Base-by-base conservation (phyloP, 1,140 invertebrate species). In the Mercenaria mercenaria region DNA sequence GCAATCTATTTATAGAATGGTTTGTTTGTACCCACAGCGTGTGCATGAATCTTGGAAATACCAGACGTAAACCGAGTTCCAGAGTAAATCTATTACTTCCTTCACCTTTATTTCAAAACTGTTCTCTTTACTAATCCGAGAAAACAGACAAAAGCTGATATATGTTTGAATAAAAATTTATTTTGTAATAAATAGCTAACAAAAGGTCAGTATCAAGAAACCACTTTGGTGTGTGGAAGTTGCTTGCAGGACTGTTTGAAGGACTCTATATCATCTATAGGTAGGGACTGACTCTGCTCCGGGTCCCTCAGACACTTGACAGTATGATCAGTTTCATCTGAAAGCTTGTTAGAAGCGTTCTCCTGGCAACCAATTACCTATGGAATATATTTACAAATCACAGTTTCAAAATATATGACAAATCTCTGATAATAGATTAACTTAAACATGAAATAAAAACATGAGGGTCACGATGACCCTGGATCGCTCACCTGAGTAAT, bases 251-350 rank as follows among this genome's bases (percentile, higher is more conserved):
- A 72, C 10, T 50, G 20, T 72, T 84, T 69, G 32, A 84, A 84
- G 10, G 59, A n/a, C 13, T 84, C 13, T 18, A 84, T 72, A 47
- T 84, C 47, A 13, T 52, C 43, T 64, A 84, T 47, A 72, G 82
- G 56, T 29, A 34, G 0, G 26, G 41, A 72, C 26, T 72, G 61
- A 20, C 20, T 50, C 59, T 88, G 86, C 11, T 88, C 86, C 15
- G 86, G 86, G 56, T 88, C 86, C 6, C 8, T 64, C 56, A 80
- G 41, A 67, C 32, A 52, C 76, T 80, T 88, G 74, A 88, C 13
- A 26, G 2, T 34, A 59, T 88, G 86, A 88, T 88, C 86, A 26
- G 47, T 61, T 10, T 88, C 86, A 61, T 47, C 39, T 20, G 43
- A 18, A 69, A 0, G 59, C 0, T 32, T 79, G 26, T 8, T n/a